phyloP scores from a whole-genome alignment of 2,797 vertebrate species.

The Tenualosa thibaudeaui region DNA sequence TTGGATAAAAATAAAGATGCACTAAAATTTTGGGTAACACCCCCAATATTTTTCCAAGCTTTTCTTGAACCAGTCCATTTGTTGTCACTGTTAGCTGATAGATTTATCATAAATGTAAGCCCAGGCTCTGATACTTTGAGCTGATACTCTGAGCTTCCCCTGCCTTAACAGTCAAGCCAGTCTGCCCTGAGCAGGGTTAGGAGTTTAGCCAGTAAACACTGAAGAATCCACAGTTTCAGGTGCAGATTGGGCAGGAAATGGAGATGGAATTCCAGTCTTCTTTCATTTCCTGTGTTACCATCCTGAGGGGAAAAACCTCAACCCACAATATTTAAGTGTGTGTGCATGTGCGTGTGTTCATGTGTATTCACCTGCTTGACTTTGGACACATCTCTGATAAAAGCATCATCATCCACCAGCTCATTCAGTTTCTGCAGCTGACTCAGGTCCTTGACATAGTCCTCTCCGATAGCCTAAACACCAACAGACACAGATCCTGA shows the following conservation, averaged over 20 bases:
- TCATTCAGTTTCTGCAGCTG: constrained; percentile 81
- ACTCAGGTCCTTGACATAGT: constrained; percentile 88
- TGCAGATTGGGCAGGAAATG: constrained; percentile 13
- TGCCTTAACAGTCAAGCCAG: neutral
- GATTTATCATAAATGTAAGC: neutral
- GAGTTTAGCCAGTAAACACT: neutral
- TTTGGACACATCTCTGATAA: constrained; percentile 87
- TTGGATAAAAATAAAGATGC: neutral
- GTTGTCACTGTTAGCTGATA: neutral
- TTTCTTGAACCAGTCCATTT: neutral
- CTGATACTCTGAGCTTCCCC: neutral
- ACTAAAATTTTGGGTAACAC: neutral
- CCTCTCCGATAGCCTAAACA: constrained; percentile 88
- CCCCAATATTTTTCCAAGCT: neutral
- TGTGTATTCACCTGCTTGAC: constrained; percentile 86
- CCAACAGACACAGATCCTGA: neutral
- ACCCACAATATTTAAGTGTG: neutral
- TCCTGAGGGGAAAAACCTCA: too few species aligned
- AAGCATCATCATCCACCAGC: constrained; percentile 76
- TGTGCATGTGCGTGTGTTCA: neutral
- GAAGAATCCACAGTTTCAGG: neutral
- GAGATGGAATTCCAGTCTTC: neutral
- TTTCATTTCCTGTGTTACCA: neutral
- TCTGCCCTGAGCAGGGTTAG: neutral
- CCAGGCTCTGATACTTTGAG: neutral